Conservation (phyloP, 2,113 vertebrate genomes). For the Pantherophis guttatus region DNA sequence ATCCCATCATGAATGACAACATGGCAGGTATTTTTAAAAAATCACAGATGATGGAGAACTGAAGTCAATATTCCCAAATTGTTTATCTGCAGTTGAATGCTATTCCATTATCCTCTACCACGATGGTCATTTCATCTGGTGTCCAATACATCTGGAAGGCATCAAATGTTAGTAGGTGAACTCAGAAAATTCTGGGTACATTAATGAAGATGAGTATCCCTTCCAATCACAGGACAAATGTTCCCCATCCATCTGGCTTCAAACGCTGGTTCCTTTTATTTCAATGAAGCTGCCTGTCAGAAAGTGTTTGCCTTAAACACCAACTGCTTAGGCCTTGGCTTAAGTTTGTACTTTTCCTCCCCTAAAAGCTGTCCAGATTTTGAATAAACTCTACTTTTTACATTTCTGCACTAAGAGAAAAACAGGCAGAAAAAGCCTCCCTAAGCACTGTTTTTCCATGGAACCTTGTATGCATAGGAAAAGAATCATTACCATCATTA, state of each 20-base stretch:
- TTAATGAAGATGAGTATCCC: background rate
- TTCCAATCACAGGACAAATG: background rate
- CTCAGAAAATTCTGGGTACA: background rate
- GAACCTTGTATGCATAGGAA: background rate
- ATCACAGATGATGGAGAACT: background rate
- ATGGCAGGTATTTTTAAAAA: background rate
- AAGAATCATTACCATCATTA: background rate
- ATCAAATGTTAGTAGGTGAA: background rate
- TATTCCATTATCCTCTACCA: background rate
- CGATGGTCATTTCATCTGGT: background rate
- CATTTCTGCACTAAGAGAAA: background rate
- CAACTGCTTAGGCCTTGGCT: background rate
- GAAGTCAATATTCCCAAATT: background rate
- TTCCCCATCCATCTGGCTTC: background rate
- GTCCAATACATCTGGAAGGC: background rate
- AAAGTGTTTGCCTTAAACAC: background rate
- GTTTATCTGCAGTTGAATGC: background rate
- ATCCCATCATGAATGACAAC: background rate
- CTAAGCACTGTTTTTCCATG: background rate
- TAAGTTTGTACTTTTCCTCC: background rate
- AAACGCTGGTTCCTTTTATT: background rate
- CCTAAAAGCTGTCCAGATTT: background rate
- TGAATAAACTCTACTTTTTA: background rate
- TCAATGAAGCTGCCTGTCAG: background rate
- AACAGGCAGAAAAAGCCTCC: background rate